Percentiles rank a stretch among this genome's conserved stretches.
phyloP scores from a whole-genome alignment of 1,140 invertebrate species.

The Sipha flava region DNA sequence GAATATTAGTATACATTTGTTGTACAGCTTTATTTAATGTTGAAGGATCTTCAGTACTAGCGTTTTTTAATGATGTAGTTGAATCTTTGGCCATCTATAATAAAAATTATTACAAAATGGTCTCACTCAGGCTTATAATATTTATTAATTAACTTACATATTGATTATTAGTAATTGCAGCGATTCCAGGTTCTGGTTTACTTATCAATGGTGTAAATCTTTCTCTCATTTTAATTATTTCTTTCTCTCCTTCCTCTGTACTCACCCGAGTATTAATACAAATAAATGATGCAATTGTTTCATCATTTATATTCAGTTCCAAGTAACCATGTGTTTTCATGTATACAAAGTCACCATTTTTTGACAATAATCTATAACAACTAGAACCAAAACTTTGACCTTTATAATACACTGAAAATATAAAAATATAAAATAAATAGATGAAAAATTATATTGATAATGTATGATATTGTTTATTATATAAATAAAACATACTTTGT shows the following conservation, averaged over 20 bases:
- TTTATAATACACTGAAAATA: slow-evolving; percentile 22
- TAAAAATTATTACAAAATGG: background rate
- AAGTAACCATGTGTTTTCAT: slow-evolving; percentile 67
- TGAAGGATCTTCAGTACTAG: slow-evolving; percentile 36
- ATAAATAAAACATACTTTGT: slow-evolving; percentile 54
- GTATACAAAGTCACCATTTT: slow-evolving; percentile 71
- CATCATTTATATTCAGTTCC: slow-evolving; percentile 60
- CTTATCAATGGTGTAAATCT: slow-evolving; percentile 28
- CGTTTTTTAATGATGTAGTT: background rate
- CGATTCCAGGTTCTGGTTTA: slow-evolving; percentile 11
- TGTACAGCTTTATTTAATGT: slow-evolving; percentile 38
- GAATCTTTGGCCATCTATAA: slow-evolving; percentile 20
- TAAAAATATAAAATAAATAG: background rate
- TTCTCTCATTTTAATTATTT: slow-evolving; percentile 31
- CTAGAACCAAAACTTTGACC: slow-evolving; percentile 54
- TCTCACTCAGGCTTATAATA: background rate
- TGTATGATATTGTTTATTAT: background rate
- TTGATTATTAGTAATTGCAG: slow-evolving; percentile 22
- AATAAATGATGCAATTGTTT: slow-evolving; percentile 68
- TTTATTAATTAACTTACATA: background rate
- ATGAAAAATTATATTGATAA: background rate
- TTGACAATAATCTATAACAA: slow-evolving; percentile 68
- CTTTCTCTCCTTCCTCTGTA: slow-evolving; percentile 28
- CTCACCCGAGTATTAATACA: slow-evolving; percentile 73
- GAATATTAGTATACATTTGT: slow-evolving; percentile 38